phyloP scores from a whole-genome alignment of 53 echinoderm and acorn worm species.

The Actinopyga echinites region DNA sequence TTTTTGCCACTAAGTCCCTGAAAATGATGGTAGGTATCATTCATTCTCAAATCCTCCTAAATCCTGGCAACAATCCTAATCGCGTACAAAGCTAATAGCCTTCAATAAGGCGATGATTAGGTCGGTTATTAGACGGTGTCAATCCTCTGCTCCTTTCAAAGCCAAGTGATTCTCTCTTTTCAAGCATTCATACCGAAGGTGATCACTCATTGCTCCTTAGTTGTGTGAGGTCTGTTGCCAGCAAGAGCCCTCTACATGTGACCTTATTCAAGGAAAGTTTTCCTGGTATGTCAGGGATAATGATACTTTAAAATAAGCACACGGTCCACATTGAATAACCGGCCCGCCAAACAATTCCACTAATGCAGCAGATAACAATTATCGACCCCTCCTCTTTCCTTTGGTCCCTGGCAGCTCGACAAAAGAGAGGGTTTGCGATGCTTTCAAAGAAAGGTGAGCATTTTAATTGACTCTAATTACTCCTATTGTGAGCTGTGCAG shows the following conservation, averaged over 20 bases:
- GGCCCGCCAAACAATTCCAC: constrained; percentile 5
- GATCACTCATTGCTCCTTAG: background rate
- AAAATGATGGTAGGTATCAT: no score
- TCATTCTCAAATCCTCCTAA: no score
- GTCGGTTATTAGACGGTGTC: no score
- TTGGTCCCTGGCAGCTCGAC: constrained; percentile 25
- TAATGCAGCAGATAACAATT: constrained; percentile 57
- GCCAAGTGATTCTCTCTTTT: no score
- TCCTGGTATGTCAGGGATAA: constrained; percentile 23
- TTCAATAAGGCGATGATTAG: no score
- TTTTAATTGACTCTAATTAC: constrained; percentile 96
- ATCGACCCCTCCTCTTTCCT: constrained; percentile 64
- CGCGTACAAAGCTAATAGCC: no score
- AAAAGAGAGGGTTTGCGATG: background rate
- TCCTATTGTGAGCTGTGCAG: constrained; percentile 59
- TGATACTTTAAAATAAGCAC: constrained; percentile 13
- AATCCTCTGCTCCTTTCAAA: no score
- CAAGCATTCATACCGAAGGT: no score
- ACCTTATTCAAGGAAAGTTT: background rate
- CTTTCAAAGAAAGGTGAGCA: constrained; percentile 50
- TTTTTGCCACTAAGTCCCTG: no score
- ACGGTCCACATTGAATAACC: background rate
- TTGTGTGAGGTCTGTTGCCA: constrained; percentile 4
- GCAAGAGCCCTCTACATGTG: background rate
- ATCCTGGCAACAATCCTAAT: no score